These are phyloP conservation scores for Isichthys henryi DNA, from an alignment of 2,113 vertebrate genomes.

Conservation along the genomic window DNA sequence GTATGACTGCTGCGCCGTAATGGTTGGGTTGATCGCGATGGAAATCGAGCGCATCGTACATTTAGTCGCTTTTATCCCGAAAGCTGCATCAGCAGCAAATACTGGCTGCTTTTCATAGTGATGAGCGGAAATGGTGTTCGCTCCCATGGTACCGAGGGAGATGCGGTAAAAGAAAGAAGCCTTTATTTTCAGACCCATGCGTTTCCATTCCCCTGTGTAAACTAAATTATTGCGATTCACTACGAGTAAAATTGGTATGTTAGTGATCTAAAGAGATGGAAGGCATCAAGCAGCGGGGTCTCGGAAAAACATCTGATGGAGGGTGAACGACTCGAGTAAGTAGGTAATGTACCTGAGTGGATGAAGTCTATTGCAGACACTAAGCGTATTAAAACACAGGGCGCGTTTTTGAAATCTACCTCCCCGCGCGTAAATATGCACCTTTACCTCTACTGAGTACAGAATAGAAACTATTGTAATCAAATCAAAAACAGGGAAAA, in stretches of 20 bases:
- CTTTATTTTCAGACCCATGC: not conserved
- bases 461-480: not conserved
- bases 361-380: conserved; percentile 9
- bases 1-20: not conserved
- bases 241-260: not conserved
- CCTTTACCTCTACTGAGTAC: not conserved
- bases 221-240: not conserved
- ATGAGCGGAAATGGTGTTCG: not conserved
- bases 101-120: not conserved
- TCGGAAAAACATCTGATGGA: not conserved
- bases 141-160: conserved; percentile 3
- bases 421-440: conserved; percentile 17
- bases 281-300: not conserved
- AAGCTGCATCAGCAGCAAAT: not conserved
- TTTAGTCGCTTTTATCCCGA: not conserved
- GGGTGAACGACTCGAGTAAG: conserved; percentile 5
- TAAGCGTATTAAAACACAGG: conserved; percentile 36
- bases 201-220: not conserved
- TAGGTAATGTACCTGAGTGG: conserved; percentile 9
- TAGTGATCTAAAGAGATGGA: not conserved
- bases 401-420: conserved; percentile 34
- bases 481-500: not conserved
- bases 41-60: not conserved
- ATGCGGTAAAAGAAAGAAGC: not conserved
- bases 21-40: not conserved